Evolutionary conservation across 2,113 vertebrate species (phyloP).

Genomic region (Sinocyclocheilus maitianheensis): DNA sequence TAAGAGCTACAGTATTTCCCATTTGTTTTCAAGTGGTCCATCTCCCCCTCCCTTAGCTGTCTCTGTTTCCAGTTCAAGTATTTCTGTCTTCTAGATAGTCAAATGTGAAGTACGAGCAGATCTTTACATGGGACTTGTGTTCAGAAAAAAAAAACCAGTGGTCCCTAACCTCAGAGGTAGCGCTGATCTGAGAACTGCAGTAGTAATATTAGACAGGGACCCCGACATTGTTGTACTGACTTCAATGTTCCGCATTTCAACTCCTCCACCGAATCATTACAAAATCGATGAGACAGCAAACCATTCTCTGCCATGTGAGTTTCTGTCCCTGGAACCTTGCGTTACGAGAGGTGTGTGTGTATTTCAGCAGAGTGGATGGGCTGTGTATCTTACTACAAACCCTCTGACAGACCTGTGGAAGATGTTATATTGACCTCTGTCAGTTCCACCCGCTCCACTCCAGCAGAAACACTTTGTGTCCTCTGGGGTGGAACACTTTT

Average conservation of each 20-base stretch:
- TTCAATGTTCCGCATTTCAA: conserved; percentile 13
- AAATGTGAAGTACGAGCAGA: neutral
- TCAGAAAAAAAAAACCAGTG: neutral
- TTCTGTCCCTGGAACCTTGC: neutral
- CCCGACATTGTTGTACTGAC: neutral
- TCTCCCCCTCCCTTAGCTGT: neutral
- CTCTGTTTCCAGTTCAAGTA: neutral
- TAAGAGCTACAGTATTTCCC: neutral
- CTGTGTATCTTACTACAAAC: conserved; percentile 9
- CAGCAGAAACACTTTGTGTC: conserved; percentile 27
- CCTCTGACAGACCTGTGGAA: neutral
- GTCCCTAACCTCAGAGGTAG: neutral
- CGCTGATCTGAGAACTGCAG: neutral
- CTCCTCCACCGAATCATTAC: conserved; percentile 8
- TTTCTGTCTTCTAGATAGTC: neutral
- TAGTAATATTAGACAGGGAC: conserved; percentile 17
- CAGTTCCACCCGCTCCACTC: neutral
- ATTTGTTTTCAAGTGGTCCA: neutral
- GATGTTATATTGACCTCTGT: conserved; percentile 35
- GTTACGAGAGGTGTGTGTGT: neutral
- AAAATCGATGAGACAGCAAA: conserved; percentile 21
- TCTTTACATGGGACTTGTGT: neutral
- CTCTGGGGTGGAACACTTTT: conserved; percentile 36
- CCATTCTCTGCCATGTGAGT: neutral
- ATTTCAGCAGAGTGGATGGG: neutral